Evolutionary conservation across 2,888 invertebrate genomes (phyloP).

Genomic region (Epistrophe grossulariae): DNA sequence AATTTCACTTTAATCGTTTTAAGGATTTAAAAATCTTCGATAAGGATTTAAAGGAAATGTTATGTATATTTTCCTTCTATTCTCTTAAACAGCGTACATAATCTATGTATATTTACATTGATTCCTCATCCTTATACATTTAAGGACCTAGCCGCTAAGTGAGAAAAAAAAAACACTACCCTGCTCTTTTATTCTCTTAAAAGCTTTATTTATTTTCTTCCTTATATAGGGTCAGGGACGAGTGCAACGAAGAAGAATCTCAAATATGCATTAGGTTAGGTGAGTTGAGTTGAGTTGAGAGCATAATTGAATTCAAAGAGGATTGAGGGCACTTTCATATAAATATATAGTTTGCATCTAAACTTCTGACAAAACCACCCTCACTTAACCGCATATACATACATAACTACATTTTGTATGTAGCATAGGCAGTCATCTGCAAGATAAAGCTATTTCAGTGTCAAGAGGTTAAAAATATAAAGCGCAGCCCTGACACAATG

Average conservation of each 20-base stretch:
- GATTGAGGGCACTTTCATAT: conserved; percentile 48
- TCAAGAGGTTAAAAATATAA: conserved; percentile 63
- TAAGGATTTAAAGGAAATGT: too few species aligned
- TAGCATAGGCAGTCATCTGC: background rate
- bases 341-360: conserved; percentile 40
- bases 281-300: conserved; percentile 26
- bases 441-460: conserved; percentile 70
- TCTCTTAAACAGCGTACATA: background rate
- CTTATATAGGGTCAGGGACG: background rate
- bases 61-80: background rate
- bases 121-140: background rate
- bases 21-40: too few species aligned
- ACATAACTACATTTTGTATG: too few species aligned
- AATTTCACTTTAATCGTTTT: too few species aligned
- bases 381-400: conserved; percentile 17
- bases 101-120: background rate
- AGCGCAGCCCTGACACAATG: conserved; percentile 55
- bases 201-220: conserved; percentile 1
- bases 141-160: background rate
- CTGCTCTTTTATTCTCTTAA: conserved; percentile 16
- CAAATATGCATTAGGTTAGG: conserved; percentile 19
- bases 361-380: conserved; percentile 48
- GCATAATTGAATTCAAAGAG: conserved; percentile 63
- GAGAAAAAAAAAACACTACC: background rate
- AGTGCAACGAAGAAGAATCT: conserved; percentile 4